Percentiles rank a stretch among this genome's conserved stretches.
phyloP scores from a whole-genome alignment of 2,113 vertebrate genomes.

The Anolis sagrei region DNA sequence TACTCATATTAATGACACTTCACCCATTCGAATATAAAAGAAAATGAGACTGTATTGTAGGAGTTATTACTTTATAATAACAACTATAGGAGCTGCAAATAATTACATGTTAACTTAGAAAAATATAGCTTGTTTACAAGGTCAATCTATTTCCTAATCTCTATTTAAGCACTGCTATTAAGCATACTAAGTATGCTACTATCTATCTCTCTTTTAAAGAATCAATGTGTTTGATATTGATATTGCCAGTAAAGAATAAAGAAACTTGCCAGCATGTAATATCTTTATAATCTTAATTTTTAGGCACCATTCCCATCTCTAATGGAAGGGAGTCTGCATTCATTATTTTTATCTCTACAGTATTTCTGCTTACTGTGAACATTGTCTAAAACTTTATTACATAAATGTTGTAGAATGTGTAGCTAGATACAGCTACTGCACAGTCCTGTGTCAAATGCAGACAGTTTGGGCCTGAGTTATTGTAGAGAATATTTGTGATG shows the following conservation, averaged over 20 bases:
- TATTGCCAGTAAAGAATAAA: constrained; percentile 13
- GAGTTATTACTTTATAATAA: not conserved
- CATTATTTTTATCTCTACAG: constrained; percentile 41
- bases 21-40: not conserved
- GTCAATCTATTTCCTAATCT: not conserved
- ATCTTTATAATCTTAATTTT: constrained; percentile 32
- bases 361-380: constrained; percentile 31
- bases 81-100: not conserved
- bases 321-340: not conserved
- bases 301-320: not conserved
- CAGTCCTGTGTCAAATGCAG: not conserved
- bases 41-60: not conserved
- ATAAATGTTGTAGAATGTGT: not conserved
- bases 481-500: not conserved
- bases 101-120: not conserved
- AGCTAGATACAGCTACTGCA: constrained; percentile 17
- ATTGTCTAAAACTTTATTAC: constrained; percentile 31
- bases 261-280: constrained; percentile 1
- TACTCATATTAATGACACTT: not conserved
- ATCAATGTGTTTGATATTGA: not conserved
- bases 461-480: not conserved
- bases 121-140: rapidly evolving
- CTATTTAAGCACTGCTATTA: not conserved
- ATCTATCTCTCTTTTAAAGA: constrained; percentile 7
- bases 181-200: rapidly evolving